phyloP scores from a whole-genome alignment of 2,888 invertebrate species.

The Apodemia duryi region DNA sequence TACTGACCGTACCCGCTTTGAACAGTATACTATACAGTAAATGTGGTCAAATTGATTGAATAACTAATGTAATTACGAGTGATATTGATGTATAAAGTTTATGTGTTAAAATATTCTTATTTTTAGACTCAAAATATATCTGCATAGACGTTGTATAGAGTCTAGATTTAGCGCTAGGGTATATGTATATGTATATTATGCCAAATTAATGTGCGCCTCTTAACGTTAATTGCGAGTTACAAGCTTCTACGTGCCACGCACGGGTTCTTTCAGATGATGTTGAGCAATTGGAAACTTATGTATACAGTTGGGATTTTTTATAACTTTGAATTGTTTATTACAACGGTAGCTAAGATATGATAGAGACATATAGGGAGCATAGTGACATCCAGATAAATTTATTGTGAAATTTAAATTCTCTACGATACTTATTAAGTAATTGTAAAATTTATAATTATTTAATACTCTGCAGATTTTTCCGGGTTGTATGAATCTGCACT shows the following conservation, averaged over 20 bases:
- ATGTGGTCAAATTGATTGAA: conserved; percentile 41
- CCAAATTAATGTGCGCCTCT: conserved; percentile 43
- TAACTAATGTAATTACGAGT: conserved; percentile 39
- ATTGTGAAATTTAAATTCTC: background rate
- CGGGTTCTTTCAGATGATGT: background rate
- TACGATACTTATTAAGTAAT: background rate
- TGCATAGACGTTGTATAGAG: conserved; percentile 49
- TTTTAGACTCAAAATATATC: conserved; percentile 63
- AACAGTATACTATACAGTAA: conserved; percentile 28
- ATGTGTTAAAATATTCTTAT: conserved; percentile 53
- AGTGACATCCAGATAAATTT: background rate
- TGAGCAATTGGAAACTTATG: too few relatives aligned
- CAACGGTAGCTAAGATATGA: background rate
- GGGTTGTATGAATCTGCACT: background rate
- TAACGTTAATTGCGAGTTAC: conserved; percentile 41
- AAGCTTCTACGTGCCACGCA: conserved; percentile 20
- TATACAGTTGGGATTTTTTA: too few relatives aligned
- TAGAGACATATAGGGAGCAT: background rate
- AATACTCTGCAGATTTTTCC: too few relatives aligned
- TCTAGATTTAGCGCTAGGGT: conserved; percentile 42
- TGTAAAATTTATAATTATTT: too few relatives aligned
- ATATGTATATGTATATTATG: conserved; percentile 31
- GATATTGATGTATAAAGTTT: conserved; percentile 47
- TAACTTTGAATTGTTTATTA: background rate
- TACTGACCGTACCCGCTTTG: conserved; percentile 24